A percentile compares a stretch with the other conserved stretches of the same genome.
Conservation (phyloP, 2,888 invertebrate species). For the Dendrolimus houi region DNA sequence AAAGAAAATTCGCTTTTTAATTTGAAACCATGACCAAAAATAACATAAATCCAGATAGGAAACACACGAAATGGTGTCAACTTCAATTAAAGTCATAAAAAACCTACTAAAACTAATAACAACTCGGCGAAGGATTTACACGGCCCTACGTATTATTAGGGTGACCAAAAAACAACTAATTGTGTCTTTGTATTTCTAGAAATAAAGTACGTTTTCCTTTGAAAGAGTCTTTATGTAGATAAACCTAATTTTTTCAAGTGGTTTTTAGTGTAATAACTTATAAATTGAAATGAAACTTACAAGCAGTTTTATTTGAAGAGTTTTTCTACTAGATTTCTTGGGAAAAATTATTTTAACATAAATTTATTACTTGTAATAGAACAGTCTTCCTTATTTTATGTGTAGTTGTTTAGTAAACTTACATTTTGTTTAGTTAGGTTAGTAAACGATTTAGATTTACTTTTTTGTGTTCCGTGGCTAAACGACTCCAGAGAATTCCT, state of each 20-base stretch:
- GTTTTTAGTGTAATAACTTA: background rate
- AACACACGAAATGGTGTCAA: slow-evolving; percentile 27
- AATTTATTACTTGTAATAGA: background rate
- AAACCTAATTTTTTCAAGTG: background rate
- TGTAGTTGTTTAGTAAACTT: no score
- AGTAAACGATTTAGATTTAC: no score
- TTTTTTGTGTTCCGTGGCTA: no score
- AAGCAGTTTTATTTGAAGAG: background rate
- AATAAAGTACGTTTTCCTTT: background rate
- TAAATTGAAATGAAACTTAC: background rate
- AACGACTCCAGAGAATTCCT: no score
- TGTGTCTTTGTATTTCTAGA: background rate
- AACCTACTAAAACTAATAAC: slow-evolving; percentile 30
- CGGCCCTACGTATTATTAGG: background rate
- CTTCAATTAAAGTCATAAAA: slow-evolving; percentile 32
- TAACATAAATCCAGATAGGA: background rate
- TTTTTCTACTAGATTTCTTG: background rate
- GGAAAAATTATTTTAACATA: background rate
- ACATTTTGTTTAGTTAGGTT: no score
- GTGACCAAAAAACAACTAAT: background rate
- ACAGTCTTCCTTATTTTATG: no score
- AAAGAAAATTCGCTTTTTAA: background rate
- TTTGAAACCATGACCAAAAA: background rate
- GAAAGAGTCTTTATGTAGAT: background rate
- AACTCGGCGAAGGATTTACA: slow-evolving; percentile 15